phyloP scores from a whole-genome alignment of 2,888 invertebrate species.

The Drosophila glabriapex region DNA sequence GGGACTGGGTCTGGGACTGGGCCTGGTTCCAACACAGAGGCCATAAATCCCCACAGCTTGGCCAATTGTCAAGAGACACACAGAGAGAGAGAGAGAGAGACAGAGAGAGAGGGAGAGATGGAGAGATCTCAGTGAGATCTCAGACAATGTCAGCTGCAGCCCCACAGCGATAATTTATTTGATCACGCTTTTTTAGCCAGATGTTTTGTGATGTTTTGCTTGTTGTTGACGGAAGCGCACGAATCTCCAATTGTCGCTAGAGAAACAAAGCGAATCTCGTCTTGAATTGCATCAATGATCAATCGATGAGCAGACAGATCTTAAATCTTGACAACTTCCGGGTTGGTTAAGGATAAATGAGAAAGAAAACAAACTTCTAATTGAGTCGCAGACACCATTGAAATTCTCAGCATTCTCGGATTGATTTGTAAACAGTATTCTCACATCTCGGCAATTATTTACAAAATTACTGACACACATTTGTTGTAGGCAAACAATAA shows the following conservation, averaged over 20 bases:
- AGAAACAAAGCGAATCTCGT: conserved; percentile 45
- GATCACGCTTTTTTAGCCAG: conserved; percentile 63
- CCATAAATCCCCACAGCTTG: conserved; percentile 62
- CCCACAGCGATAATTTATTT: conserved; percentile 66
- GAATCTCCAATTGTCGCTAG: conserved; percentile 40
- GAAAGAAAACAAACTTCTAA: not conserved
- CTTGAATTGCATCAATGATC: conserved; percentile 21
- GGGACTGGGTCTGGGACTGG: not conserved
- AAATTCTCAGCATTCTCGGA: not conserved
- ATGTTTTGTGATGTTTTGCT: conserved; percentile 12
- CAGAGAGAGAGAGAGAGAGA: not conserved
- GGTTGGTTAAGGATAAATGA: conserved; percentile 48
- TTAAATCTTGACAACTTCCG: conserved; percentile 45
- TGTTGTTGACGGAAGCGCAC: conserved; percentile 73
- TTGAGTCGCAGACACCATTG: not conserved
- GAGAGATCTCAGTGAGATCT: conserved; percentile 45
- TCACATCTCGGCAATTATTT: conserved; percentile 35
- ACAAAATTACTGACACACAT: conserved; percentile 33
- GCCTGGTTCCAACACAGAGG: conserved; percentile 40
- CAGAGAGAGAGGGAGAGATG: rapidly evolving
- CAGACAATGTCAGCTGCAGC: conserved; percentile 63
- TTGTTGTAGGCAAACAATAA: conserved; percentile 57
- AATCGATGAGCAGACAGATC: conserved; percentile 28
- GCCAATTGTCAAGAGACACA: conserved; percentile 45
- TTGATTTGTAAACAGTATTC: not conserved